phyloP scores from a whole-genome alignment of 2,113 vertebrate genomes.

The Gymnarchus niloticus region DNA sequence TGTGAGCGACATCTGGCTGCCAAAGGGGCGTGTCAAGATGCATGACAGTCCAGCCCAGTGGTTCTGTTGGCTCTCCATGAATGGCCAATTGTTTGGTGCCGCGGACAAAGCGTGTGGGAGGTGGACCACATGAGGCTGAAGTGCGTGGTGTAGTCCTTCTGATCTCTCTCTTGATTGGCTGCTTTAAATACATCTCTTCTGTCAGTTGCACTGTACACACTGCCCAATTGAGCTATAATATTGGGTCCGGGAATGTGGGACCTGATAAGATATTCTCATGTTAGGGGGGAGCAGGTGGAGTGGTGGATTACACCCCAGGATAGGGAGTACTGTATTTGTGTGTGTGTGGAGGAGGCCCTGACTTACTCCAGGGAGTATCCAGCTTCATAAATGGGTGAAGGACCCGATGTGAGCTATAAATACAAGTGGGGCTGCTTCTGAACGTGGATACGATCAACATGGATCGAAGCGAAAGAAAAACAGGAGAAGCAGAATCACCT shows the following conservation, averaged over 20 bases:
- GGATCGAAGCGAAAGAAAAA: neutral
- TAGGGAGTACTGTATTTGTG: neutral
- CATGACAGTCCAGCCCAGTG: neutral
- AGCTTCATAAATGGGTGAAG: neutral
- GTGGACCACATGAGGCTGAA: neutral
- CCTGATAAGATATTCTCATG: neutral
- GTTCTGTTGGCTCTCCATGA: neutral
- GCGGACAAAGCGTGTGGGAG: neutral
- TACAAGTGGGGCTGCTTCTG: neutral
- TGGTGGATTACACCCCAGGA: neutral
- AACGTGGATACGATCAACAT: neutral
- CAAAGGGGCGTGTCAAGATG: too few species aligned
- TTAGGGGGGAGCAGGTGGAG: neutral
- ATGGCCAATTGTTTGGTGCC: neutral
- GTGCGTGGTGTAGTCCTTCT: neutral
- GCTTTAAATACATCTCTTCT: neutral
- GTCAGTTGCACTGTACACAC: neutral
- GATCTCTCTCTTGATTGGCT: neutral
- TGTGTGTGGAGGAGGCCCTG: neutral
- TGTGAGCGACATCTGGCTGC: too few species aligned
- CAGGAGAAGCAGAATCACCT: neutral
- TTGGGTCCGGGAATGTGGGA: too few species aligned
- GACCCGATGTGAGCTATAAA: neutral
- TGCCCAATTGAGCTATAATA: neutral
- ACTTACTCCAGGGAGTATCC: neutral